Base-by-base conservation (phyloP, 1,140 invertebrate species). In the Dysdera silvatica region DNA sequence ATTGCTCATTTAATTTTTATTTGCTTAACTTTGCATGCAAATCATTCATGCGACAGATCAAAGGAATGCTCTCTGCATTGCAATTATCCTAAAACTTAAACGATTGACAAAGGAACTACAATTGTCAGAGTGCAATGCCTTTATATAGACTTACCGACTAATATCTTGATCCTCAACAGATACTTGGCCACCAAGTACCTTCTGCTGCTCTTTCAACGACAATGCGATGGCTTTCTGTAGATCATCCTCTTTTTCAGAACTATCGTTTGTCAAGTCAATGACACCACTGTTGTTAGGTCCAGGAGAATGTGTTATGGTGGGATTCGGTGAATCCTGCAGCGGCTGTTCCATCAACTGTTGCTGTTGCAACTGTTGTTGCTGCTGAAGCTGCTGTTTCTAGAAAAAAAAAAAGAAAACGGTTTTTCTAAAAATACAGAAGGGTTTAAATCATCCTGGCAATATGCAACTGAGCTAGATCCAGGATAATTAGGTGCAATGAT, bases 201-300 rank as follows among this genome's bases (percentile, higher is more conserved):
- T 52, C 12, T 65, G 40, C 31, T 66, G 65, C n/a, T 66, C 65
- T 61, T 61, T 55, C 7, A 66, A 29, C 29, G 65, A 66, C n/a
- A 66, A 26, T 16, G 65, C 76, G 43, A 79, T 79, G 23, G 78
- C 78, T 69, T 77, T 75, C 62, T 77, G 75, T 14, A 79, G 57
- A 31, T 66, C 65, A 47, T 79, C 72, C 24, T 74, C 73, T 53
- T 73, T 75, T 52, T 75, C 73, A 14, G 53, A 26, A 41, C 58
- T 59, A 16, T 74, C 71, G 65, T 71, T 71, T 6, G 75, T 77
- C 16, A 77, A 65, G 65, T 77, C 76, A 41, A 77, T 75, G 14
- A 76, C 74, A 33, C 43, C 49, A 35, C 6, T 28, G 14, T 16
- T 37, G n/a, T n/a, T n/a, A n/a, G n/a, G n/a, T n/a, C 35, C n/a